These are phyloP conservation scores for Ganaspis brasiliensis DNA, from an alignment of 2,888 invertebrate species.

Conservation along the genomic window DNA sequence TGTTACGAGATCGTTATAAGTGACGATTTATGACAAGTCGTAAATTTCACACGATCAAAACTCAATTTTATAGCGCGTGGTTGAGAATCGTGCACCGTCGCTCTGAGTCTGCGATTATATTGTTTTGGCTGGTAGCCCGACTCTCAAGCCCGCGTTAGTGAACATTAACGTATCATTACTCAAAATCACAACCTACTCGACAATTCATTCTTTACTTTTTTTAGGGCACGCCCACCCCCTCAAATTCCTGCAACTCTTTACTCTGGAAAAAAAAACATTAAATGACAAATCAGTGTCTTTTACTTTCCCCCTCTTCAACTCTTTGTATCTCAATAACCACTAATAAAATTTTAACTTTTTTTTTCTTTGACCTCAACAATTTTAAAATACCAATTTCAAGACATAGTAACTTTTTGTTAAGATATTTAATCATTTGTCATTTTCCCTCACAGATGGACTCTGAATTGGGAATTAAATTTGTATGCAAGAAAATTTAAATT, in stretches of 20 bases:
- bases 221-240: conserved; percentile 53
- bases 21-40: conserved; percentile 66
- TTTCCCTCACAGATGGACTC: too few relatives aligned
- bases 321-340: too few relatives aligned
- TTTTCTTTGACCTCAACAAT: too few relatives aligned
- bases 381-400: too few relatives aligned
- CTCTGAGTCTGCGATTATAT: conserved; percentile 64
- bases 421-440: too few relatives aligned
- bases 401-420: too few relatives aligned
- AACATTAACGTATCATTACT: conserved; percentile 76
- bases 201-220: conserved; percentile 56
- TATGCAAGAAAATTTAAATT: too few relatives aligned
- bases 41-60: conserved; percentile 68
- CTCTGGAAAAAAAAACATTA: background rate
- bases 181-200: conserved; percentile 64
- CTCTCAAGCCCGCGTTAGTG: conserved; percentile 69
- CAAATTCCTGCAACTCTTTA: conserved; percentile 33
- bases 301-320: background rate
- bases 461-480: too few relatives aligned
- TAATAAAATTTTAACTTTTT: too few relatives aligned
- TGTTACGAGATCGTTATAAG: conserved; percentile 63
- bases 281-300: background rate
- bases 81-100: conserved; percentile 57
- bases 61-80: conserved; percentile 63
- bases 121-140: conserved; percentile 70